Conservation (phyloP, 53 echinoderm and acorn worm genomes). For the Echinometra lucunter region DNA sequence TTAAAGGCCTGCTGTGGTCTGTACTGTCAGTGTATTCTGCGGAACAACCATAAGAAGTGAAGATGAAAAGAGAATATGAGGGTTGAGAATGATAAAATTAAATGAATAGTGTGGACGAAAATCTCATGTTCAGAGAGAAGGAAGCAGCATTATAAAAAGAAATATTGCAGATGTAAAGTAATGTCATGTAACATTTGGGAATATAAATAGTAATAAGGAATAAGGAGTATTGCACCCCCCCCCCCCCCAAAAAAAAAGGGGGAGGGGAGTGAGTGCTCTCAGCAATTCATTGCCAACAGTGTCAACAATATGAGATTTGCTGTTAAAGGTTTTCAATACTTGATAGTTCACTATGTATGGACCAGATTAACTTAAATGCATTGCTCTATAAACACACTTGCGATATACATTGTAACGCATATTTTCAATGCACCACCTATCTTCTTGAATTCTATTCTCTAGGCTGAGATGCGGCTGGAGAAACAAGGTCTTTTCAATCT, state of each 20-base stretch:
- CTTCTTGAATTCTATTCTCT: background rate
- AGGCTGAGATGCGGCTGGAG: slow-evolving; percentile 80
- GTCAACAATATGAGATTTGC: background rate
- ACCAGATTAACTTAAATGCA: too few species aligned
- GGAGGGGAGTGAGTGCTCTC: background rate
- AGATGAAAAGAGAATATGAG: background rate
- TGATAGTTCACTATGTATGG: too few species aligned
- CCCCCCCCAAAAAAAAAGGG: background rate
- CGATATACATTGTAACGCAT: background rate
- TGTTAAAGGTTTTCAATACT: background rate
- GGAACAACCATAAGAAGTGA: background rate
- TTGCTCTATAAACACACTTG: too few species aligned
- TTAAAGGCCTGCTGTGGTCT: background rate
- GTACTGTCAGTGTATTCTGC: background rate
- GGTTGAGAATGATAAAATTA: background rate
- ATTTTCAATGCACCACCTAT: background rate
- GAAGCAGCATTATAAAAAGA: background rate
- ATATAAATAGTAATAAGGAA: background rate
- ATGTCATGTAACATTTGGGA: background rate
- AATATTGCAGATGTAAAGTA: background rate
- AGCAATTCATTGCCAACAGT: background rate
- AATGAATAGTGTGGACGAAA: background rate
- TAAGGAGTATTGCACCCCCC: background rate
- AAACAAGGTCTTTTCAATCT: slow-evolving; percentile 80
- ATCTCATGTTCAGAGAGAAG: background rate